phyloP scores from a whole-genome alignment of 2,113 vertebrate genomes.

The Columbina picui region DNA sequence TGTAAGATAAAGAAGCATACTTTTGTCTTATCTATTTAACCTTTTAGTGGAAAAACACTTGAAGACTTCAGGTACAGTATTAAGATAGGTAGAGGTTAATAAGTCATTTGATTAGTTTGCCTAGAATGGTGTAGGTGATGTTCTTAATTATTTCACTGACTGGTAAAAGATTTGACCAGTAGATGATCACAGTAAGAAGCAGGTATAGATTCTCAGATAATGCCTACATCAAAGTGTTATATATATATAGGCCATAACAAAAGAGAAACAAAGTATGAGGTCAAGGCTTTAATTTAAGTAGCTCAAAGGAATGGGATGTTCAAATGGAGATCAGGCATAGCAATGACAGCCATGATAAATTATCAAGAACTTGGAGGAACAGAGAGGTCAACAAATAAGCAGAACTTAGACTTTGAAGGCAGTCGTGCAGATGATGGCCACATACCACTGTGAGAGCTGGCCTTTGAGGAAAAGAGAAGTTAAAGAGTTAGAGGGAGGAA shows the following conservation, averaged over 20 bases:
- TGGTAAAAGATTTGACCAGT: neutral
- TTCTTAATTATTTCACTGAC: neutral
- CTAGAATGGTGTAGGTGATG: neutral
- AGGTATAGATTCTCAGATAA: neutral
- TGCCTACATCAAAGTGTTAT: neutral
- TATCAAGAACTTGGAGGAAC: neutral
- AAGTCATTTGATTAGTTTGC: neutral
- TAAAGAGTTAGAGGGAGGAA: neutral
- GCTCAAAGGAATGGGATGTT: neutral
- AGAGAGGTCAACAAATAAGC: neutral
- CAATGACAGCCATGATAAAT: neutral
- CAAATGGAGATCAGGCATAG: neutral
- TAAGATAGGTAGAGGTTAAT: neutral
- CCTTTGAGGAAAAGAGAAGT: neutral
- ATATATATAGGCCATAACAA: neutral
- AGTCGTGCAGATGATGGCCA: fast-evolving
- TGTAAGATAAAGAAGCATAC: neutral
- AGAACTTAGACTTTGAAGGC: neutral
- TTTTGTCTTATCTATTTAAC: neutral
- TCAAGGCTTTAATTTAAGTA: neutral
- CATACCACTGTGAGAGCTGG: neutral
- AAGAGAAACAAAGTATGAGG: neutral
- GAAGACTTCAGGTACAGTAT: neutral
- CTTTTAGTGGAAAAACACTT: neutral
- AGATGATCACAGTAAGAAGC: neutral